Evolutionary conservation across 2,113 vertebrate genomes (phyloP).

Genomic region (Xenopus laevis): DNA sequence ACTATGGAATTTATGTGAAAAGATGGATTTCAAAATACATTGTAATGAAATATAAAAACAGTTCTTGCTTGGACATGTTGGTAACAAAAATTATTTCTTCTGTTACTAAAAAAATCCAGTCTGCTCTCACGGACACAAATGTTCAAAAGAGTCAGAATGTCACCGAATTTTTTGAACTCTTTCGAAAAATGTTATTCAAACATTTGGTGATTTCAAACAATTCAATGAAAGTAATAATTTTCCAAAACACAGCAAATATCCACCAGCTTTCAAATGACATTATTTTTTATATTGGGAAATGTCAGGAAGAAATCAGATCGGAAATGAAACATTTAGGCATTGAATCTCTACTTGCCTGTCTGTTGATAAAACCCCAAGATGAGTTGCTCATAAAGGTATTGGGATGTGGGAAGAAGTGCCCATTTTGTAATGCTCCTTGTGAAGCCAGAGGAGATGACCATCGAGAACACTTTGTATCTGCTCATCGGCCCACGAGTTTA

Average conservation of each 20-base stretch:
- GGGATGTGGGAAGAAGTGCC: slow-evolving; percentile 66
- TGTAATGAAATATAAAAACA: slow-evolving; percentile 2
- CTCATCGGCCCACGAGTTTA: slow-evolving; percentile 27
- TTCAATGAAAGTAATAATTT: slow-evolving; percentile 11
- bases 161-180: slow-evolving; percentile 18
- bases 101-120: slow-evolving; percentile 6
- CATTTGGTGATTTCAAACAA: slow-evolving; percentile 37
- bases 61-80: not conserved
- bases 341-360: slow-evolving; percentile 6
- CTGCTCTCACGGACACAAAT: not conserved
- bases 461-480: slow-evolving; percentile 25
- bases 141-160: not conserved
- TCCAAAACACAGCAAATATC: slow-evolving; percentile 13
- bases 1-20: slow-evolving; percentile 40
- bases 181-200: slow-evolving; percentile 25
- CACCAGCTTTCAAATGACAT: slow-evolving; percentile 11
- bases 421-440: slow-evolving; percentile 63
- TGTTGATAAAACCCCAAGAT: slow-evolving; percentile 31
- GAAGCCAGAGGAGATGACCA: slow-evolving; percentile 53
- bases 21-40: slow-evolving; percentile 45
- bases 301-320: not conserved
- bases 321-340: not conserved
- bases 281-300: not conserved
- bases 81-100: slow-evolving; percentile 9
- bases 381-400: slow-evolving; percentile 48